Percentiles rank a stretch among this genome's conserved stretches.
Evolutionary conservation across 2,113 vertebrate species (phyloP).

Genomic region (Suncus etruscus): DNA sequence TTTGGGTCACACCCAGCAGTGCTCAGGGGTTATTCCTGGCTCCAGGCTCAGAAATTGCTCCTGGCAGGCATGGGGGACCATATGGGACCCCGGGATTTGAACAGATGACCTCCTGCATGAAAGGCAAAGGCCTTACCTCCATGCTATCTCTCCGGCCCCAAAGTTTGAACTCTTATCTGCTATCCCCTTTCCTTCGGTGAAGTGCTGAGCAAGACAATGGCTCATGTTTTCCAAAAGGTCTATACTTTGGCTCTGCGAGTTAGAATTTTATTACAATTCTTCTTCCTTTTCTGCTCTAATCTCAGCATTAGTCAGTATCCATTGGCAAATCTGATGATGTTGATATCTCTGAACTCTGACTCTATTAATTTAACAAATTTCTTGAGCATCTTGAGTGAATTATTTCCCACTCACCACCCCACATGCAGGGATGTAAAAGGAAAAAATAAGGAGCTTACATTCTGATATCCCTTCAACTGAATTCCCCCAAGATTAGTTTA

Average conservation of each 20-base stretch:
- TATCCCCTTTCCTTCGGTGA: background rate
- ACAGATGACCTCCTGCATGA: too few species aligned
- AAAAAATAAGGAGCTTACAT: background rate
- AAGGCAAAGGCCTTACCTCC: too few species aligned
- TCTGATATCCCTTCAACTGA: background rate
- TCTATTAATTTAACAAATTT: slow-evolving; percentile 12
- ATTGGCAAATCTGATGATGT: too few species aligned
- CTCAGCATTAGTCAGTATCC: background rate
- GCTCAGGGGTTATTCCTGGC: too few species aligned
- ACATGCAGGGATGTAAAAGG: background rate
- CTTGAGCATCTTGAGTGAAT: background rate
- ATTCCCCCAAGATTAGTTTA: background rate
- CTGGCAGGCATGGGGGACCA: too few species aligned
- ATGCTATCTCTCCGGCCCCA: too few species aligned
- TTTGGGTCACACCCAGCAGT: too few species aligned
- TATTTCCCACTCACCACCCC: background rate
- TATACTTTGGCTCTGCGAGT: background rate
- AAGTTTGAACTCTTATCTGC: too few species aligned
- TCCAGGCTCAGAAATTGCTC: too few species aligned
- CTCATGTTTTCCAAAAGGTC: background rate
- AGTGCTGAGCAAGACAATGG: background rate
- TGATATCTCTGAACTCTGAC: background rate
- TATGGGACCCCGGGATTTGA: too few species aligned
- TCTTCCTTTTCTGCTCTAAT: background rate
- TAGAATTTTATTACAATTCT: background rate